These are phyloP conservation scores for Pampusana beccarii DNA, from an alignment of 2,113 vertebrate genomes.

Conservation along the genomic window DNA sequence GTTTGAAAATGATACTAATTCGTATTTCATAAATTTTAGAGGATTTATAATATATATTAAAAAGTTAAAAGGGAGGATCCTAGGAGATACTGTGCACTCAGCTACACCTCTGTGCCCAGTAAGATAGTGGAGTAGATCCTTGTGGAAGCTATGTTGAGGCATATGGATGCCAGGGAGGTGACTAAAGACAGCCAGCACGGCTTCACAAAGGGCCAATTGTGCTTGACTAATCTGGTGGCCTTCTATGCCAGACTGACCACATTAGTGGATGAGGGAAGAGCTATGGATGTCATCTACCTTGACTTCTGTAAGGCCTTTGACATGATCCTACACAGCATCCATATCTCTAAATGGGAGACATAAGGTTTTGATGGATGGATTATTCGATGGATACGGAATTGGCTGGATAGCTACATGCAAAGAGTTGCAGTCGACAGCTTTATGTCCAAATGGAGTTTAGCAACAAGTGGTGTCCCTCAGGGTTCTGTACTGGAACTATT, in stretches of 20 bases:
- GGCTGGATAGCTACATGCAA: too few relatives aligned
- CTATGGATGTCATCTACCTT: too few relatives aligned
- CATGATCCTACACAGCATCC: background rate
- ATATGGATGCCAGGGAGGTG: background rate
- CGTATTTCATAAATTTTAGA: background rate
- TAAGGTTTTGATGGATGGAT: background rate
- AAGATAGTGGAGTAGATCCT: background rate
- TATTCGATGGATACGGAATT: background rate
- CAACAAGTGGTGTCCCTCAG: too few relatives aligned
- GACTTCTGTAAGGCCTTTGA: background rate
- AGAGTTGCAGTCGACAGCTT: too few relatives aligned
- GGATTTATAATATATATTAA: background rate
- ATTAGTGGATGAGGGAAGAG: background rate
- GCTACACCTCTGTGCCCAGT: background rate
- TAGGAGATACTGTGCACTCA: background rate
- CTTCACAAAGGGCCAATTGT: background rate
- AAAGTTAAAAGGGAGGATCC: background rate
- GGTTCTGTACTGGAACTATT: too few relatives aligned
- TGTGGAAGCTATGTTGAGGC: background rate
- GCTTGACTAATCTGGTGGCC: background rate
- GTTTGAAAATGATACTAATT: background rate
- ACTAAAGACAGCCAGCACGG: background rate
- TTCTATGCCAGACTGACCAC: fast-evolving
- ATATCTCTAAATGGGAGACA: background rate
- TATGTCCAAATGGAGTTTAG: too few relatives aligned